Percentiles rank a stretch among this genome's conserved stretches.
These are phyloP conservation scores for Temnopleurus reevesii DNA, from an alignment of 53 echinoderm and acorn worm genomes.

Conservation along the genomic window DNA sequence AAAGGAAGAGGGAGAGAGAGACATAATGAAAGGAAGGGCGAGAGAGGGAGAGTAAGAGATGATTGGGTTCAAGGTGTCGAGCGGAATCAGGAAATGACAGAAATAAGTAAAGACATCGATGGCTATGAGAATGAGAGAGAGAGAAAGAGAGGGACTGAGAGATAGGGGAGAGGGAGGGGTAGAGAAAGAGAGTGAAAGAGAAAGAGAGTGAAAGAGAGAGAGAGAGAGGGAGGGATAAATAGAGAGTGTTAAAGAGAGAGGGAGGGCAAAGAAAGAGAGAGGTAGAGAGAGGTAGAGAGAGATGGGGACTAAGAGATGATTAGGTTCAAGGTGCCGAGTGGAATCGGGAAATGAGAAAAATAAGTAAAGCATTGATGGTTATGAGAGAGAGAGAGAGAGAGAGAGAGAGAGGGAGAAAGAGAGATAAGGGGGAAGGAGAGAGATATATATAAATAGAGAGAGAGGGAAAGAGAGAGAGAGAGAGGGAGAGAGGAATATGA, in stretches of 20 bases:
- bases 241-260: too few relatives aligned
- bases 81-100: too few relatives aligned
- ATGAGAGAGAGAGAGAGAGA: neutral
- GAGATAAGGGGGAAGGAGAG: neutral
- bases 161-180: too few relatives aligned
- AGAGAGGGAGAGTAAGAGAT: neutral
- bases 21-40: neutral
- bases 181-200: too few relatives aligned
- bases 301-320: neutral
- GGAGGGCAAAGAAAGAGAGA: neutral
- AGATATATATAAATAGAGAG: neutral
- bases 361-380: neutral
- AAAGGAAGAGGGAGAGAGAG: neutral
- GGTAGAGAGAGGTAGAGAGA: neutral
- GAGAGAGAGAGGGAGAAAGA: constrained; percentile 1
- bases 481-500: too few relatives aligned
- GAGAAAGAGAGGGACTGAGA: too few relatives aligned
- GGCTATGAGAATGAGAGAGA: too few relatives aligned
- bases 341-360: neutral
- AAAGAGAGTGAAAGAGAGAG: too few relatives aligned
- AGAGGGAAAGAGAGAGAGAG: neutral
- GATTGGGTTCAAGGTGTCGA: too few relatives aligned
- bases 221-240: too few relatives aligned
- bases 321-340: neutral
- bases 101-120: too few relatives aligned